Evolutionary conservation across 2,797 vertebrate genomes (phyloP), one percentile per base, ranked within the genome.

Genomic region (Oceanodroma leucorhoa): DNA sequence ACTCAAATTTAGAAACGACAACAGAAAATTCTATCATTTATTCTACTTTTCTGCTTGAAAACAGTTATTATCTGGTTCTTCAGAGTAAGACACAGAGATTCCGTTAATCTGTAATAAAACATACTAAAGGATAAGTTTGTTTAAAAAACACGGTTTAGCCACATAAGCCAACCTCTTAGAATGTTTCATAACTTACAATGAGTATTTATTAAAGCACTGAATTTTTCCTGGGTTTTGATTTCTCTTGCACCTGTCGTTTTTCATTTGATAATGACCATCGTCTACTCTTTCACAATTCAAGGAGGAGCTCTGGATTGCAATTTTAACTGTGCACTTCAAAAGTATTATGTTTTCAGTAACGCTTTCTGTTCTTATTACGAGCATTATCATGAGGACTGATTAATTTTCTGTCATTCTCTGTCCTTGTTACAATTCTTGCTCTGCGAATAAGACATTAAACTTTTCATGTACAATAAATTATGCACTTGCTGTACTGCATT

Each of bases 401-500:
- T 93, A 87, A 91, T 94, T 93, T 96, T 80, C 61, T 95, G 70
- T 87, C 64, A 73, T 81, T 95, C 48, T 83, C 57, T 76, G 67
- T 85, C 55, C 40, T 85, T 94, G 77, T 91, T 93, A 69, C 27
- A 85, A 90, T 95, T 76, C 55, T 93, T 94, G 70, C 43, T 70
- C 64, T 54, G 19, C 0, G 23, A 96, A 90, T 55, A 93, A 90
- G 90, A 77, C 58, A 93, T 93, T 95, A 94, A 93, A 94, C 87
- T 92, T 96, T 91, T 90, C 78, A 80, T 85, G 82, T 92, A 46
- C 80, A 79, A 90, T 94, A 65, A 81, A 91, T 94, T 90, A 95
- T 73, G 57, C 45, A 62, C 55, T 73, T 93, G 38, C 78, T 89
- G 45, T 76, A 85, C 55, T 34, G 15, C 61, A 86, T 93, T 95